Evolutionary conservation across 2,113 vertebrate genomes (phyloP), one percentile per base, ranked within the genome.

Genomic region (Bufo bufo): DNA sequence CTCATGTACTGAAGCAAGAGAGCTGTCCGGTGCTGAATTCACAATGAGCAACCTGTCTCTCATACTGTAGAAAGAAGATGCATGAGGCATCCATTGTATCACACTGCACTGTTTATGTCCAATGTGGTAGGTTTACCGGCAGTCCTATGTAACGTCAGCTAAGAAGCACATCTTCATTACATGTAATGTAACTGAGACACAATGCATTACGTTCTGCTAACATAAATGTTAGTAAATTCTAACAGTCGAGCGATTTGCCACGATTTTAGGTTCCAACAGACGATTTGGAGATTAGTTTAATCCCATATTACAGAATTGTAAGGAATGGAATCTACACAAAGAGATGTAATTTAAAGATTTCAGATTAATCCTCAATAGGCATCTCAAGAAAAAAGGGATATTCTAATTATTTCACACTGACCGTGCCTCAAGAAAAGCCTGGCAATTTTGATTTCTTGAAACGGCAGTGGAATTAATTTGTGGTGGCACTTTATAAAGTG

Each of bases 361-460:
- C 43, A 45, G 49, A 56, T 77, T 43, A 69, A 79, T 86, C 17
- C 74, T 17, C 58, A 61, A 71, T n/a, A 71, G 49, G 77, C 63
- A 81, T n/a, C 49, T 54, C 23, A 71, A 80, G n/a, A 80, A 87
- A 63, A 69, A 80, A 66, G 49, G 75, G 19, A 20, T 65, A 71
- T 66, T 81, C 4, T 54, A 77, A 66, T 78, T 63, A 20, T 77
- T 65, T 86, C 47, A 65, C n/a, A 78, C 50, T 77, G 52, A 86
- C 63, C 43, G 14, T 77, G 85, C 59, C 59, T 66, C 12, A 33
- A 65, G 58, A 78, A 86, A 79, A 86, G n/a, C 6, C 45, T 23
- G 74, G 74, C 20, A 85, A 85, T 69, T 85, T 85, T 85, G 69
- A 85, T 85, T 58, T 85, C 52, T 45, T 74, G 83, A 85, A 74